phyloP scores from a whole-genome alignment of 2,888 invertebrate species.

The Malachius bipustulatus region DNA sequence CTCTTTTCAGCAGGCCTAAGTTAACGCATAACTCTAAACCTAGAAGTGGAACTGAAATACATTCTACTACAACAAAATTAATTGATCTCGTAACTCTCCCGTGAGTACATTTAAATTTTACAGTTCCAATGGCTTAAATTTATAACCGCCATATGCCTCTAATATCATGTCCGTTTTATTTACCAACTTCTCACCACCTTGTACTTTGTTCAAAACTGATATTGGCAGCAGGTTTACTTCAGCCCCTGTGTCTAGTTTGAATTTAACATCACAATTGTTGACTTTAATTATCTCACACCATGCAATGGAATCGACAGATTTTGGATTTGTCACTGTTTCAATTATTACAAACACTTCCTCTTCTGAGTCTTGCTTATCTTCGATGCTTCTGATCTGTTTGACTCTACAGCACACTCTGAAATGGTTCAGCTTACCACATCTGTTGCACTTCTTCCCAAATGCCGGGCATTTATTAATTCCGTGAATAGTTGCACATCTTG shows the following conservation, averaged over 20 bases:
- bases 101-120: slow-evolving; percentile 6
- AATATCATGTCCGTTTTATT: slow-evolving; percentile 11
- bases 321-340: no score
- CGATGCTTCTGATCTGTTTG: no score
- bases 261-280: slow-evolving; percentile 11
- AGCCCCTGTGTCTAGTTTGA: slow-evolving; percentile 16
- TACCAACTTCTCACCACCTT: background rate
- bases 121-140: slow-evolving; percentile 13
- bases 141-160: slow-evolving; percentile 14
- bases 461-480: no score
- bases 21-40: slow-evolving; percentile 11
- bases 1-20: slow-evolving; percentile 11
- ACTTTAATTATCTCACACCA: slow-evolving; percentile 12
- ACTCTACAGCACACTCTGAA: no score
- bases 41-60: slow-evolving; percentile 11
- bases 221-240: slow-evolving; percentile 15
- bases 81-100: background rate
- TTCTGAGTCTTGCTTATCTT: no score
- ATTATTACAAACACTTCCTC: no score
- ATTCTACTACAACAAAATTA: slow-evolving; percentile 14
- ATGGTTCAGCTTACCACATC: no score
- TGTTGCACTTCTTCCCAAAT: no score
- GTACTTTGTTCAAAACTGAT: slow-evolving; percentile 9
- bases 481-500: no score
- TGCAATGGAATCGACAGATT: no score